phyloP scores from a whole-genome alignment of 2,888 invertebrate genomes.

The Limnephilus auricula region DNA sequence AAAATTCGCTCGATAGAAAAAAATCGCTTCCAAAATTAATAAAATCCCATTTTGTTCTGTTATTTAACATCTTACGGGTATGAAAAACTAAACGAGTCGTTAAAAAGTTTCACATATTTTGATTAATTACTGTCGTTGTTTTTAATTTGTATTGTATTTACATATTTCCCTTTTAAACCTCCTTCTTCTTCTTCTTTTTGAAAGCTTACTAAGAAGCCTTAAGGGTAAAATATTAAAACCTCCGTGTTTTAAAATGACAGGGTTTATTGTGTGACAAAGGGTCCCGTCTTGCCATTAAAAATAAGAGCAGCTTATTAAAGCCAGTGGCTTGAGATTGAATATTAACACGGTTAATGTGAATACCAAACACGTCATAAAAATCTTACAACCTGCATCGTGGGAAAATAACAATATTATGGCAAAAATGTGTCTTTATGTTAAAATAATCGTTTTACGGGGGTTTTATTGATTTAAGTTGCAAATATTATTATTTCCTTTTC shows the following conservation, averaged over 20 bases:
- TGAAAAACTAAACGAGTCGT: too few relatives aligned
- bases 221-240: conserved; percentile 2
- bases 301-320: conserved; percentile 20
- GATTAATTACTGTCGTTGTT: too few relatives aligned
- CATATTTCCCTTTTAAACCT: too few relatives aligned
- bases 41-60: too few relatives aligned
- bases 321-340: not conserved
- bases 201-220: too few relatives aligned
- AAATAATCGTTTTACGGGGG: not conserved
- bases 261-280: not conserved
- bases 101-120: too few relatives aligned
- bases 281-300: not conserved
- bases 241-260: not conserved
- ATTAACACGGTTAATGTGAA: conserved; percentile 9
- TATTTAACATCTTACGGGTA: too few relatives aligned
- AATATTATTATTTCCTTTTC: not conserved
- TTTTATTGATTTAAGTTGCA: not conserved
- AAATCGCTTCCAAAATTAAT: too few relatives aligned
- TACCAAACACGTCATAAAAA: conserved; percentile 11
- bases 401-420: not conserved
- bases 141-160: too few relatives aligned
- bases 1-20: too few relatives aligned
- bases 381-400: not conserved
- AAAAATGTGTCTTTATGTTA: not conserved
- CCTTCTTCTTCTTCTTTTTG: too few relatives aligned